A percentile compares a stretch with the other conserved stretches of the same genome.
phyloP scores from a whole-genome alignment of 2,888 invertebrate species.

The Nipponacmea schrenckii region DNA sequence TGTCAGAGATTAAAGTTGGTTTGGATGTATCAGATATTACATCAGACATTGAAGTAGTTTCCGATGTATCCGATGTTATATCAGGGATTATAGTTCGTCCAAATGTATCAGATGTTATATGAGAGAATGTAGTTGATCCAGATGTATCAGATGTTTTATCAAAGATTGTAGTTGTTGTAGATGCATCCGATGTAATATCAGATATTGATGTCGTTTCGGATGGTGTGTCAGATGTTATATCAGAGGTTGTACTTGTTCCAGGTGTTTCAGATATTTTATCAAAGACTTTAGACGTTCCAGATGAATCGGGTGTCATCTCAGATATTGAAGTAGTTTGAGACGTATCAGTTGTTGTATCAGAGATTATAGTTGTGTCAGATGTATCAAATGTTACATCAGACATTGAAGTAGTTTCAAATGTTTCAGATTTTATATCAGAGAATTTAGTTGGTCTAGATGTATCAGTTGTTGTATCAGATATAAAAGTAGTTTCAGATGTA shows the following conservation, averaged over 20 bases:
- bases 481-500: neutral
- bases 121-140: neutral
- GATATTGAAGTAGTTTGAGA: neutral
- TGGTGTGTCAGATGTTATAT: neutral
- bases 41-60: neutral
- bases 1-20: neutral
- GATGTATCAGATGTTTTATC: neutral
- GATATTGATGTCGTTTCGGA: neutral
- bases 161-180: neutral
- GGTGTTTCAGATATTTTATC: neutral
- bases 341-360: neutral
- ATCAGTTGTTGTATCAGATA: neutral
- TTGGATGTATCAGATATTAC: neutral
- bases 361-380: neutral
- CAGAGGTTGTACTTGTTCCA: neutral
- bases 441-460: neutral
- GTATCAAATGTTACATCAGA: neutral
- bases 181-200: neutral
- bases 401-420: neutral
- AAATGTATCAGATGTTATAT: neutral
- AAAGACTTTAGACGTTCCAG: neutral
- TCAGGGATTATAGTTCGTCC: neutral
- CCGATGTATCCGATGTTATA: neutral
- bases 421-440: neutral
- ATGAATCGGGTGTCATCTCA: neutral